Conservation (phyloP, 2,797 vertebrate genomes). For the Pempheris klunzingeri region DNA sequence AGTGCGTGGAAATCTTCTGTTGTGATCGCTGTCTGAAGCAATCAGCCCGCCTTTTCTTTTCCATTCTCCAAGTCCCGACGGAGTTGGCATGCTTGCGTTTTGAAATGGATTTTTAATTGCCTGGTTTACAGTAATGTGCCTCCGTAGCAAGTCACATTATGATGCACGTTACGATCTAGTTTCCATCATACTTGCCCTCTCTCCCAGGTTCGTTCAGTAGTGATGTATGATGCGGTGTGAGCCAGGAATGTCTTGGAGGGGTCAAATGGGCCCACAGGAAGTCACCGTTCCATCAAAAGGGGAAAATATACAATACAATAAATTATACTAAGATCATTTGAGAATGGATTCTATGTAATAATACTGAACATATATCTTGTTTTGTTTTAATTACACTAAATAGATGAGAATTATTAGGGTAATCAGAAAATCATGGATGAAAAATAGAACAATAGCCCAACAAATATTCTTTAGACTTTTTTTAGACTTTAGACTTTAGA, state of each 20-base stretch:
- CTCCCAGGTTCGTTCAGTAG: not conserved
- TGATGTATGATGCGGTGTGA: not conserved
- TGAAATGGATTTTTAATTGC: slow-evolving; percentile 61
- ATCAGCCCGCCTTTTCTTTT: slow-evolving; percentile 4
- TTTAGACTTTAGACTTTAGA: too few species aligned
- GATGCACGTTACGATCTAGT: not conserved
- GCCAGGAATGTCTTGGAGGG: not conserved
- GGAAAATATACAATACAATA: too few species aligned
- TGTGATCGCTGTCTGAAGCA: slow-evolving; percentile 26
- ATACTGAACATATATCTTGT: too few species aligned
- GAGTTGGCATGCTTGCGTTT: slow-evolving; percentile 34
- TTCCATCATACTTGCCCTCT: not conserved
- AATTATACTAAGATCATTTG: too few species aligned
- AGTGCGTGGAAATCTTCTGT: not conserved
- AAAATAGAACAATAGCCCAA: too few species aligned
- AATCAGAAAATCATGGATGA: too few species aligned
- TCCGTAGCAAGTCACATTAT: slow-evolving; percentile 1
- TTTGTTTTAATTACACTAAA: too few species aligned
- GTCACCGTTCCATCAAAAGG: too few species aligned
- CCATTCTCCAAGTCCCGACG: slow-evolving; percentile 6
- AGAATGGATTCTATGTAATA: too few species aligned
- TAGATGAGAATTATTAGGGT: too few species aligned
- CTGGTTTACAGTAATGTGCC: slow-evolving; percentile 42
- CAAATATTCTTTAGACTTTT: too few species aligned
- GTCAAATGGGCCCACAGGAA: too few species aligned